Percentiles rank a stretch among this genome's conserved stretches.
phyloP scores from a whole-genome alignment of 2,113 vertebrate species.

The Tragelaphus scriptus region DNA sequence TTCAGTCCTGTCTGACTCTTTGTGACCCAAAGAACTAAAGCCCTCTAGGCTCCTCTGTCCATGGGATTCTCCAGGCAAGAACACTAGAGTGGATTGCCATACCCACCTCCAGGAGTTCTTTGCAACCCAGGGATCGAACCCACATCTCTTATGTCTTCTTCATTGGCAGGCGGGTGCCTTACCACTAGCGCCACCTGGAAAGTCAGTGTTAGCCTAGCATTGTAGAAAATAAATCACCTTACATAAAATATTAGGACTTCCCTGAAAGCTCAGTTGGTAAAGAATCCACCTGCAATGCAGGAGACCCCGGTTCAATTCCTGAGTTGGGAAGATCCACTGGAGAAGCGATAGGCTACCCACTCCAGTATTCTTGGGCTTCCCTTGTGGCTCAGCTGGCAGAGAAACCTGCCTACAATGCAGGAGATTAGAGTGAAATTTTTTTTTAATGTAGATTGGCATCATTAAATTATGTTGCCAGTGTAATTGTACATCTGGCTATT shows the following conservation, averaged over 20 bases:
- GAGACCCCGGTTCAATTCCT: neutral
- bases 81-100: neutral
- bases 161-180: neutral
- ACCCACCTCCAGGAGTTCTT: neutral
- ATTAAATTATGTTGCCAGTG: neutral
- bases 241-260: neutral
- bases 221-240: neutral
- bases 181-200: neutral
- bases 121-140: neutral
- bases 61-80: neutral
- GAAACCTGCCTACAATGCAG: neutral
- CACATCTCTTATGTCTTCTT: neutral
- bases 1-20: neutral
- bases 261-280: neutral
- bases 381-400: neutral
- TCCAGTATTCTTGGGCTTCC: neutral
- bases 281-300: neutral
- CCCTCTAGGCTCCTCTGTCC: neutral
- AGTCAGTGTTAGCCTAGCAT: neutral
- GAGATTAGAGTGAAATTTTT: neutral
- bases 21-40: neutral
- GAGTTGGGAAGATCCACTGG: rapidly evolving
- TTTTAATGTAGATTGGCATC: neutral
- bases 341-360: neutral
- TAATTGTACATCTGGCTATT: neutral